Conservation (phyloP, 2,797 vertebrate species). For the Falco peregrinus region DNA sequence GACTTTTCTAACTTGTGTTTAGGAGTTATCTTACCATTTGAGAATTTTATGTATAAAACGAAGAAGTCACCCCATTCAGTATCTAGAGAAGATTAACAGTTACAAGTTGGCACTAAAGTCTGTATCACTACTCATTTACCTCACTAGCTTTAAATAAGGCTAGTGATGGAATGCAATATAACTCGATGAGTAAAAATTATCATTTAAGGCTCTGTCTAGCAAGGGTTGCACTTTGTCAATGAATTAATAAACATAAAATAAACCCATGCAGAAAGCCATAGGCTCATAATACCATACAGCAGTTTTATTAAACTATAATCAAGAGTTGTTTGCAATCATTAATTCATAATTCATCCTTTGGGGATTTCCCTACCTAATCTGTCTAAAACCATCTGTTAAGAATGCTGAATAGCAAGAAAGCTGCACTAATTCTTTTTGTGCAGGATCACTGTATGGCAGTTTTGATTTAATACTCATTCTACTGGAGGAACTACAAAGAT, state of each 20-base stretch:
- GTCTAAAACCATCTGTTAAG: conserved; percentile 65
- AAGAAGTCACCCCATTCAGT: neutral
- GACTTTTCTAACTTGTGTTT: neutral
- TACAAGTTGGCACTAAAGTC: neutral
- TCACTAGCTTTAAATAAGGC: neutral
- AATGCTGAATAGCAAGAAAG: conserved; percentile 48
- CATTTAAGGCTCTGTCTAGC: neutral
- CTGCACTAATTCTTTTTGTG: conserved; percentile 20
- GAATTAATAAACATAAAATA: neutral
- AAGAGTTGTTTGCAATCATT: conserved; percentile 51
- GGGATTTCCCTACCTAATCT: conserved; percentile 53
- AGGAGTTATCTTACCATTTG: neutral
- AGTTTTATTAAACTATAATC: conserved; percentile 49
- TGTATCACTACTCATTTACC: neutral
- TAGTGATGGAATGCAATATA: neutral
- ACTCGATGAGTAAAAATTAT: neutral
- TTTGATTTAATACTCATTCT: conserved; percentile 20
- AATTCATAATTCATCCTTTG: conserved; percentile 47
- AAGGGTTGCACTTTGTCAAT: neutral
- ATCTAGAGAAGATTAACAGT: neutral
- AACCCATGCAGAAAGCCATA: neutral
- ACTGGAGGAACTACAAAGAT: conserved; percentile 7
- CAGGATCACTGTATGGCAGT: neutral
- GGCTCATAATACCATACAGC: neutral
- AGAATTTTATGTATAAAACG: neutral